These are phyloP conservation scores for Pegoplata infirma DNA, from an alignment of 2,888 invertebrate species.

Conservation along the genomic window DNA sequence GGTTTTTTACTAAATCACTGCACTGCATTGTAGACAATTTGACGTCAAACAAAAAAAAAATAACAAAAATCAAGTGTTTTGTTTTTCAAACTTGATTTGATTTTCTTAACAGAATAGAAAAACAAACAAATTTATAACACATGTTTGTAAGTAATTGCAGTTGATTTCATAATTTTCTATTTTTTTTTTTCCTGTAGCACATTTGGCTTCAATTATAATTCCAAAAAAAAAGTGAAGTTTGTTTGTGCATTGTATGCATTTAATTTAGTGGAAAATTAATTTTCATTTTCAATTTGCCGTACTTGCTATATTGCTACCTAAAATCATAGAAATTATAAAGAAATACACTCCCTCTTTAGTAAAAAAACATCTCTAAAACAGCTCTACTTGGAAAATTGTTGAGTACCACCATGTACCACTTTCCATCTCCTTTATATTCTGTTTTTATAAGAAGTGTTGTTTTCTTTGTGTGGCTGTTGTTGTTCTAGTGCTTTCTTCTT, in stretches of 20 bases:
- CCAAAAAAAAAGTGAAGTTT: not conserved
- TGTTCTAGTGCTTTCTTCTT: not conserved
- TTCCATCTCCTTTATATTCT: not conserved
- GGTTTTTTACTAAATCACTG: conserved; percentile 32
- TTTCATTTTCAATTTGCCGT: conserved; percentile 40
- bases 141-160: conserved; percentile 34
- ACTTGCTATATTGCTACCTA: conserved; percentile 22
- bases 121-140: conserved; percentile 11
- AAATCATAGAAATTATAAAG: conserved; percentile 5
- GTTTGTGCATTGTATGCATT: conserved; percentile 43
- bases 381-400: no score
- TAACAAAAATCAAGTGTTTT: conserved; percentile 25
- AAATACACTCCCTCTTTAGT: conserved; percentile 3
- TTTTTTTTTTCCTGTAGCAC: conserved; percentile 2
- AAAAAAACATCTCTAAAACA: not conserved
- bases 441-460: not conserved
- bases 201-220: conserved; percentile 25
- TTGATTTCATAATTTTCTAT: conserved; percentile 27
- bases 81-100: conserved; percentile 30
- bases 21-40: conserved; percentile 43
- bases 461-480: not conserved
- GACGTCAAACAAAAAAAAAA: no score
- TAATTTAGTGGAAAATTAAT: conserved; percentile 59
- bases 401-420: not conserved
- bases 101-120: conserved; percentile 14